phyloP scores from a whole-genome alignment of 37 sponge, comb jelly and placozoan genomes.

The Aplysina aerophoba region DNA sequence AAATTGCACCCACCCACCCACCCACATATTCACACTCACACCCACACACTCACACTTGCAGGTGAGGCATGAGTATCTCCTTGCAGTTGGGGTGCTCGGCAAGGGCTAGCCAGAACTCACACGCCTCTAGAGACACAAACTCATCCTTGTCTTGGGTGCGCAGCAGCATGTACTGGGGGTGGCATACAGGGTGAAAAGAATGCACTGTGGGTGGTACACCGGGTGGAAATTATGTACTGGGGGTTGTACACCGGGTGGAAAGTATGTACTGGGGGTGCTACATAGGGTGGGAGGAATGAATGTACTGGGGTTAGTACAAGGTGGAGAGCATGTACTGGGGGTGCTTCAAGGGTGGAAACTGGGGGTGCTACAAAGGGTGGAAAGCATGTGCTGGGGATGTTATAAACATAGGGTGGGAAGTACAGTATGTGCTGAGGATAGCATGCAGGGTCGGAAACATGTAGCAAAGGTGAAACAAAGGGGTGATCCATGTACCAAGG shows the following conservation, averaged over 20 bases:
- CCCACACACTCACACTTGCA: conserved; percentile 66
- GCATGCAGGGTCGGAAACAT: too few relatives aligned
- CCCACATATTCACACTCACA: conserved; percentile 24
- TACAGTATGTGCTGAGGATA: too few relatives aligned
- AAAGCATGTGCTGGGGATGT: too few relatives aligned
- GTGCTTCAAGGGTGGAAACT: background rate
- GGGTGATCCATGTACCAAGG: too few relatives aligned
- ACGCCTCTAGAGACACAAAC: conserved; percentile 91
- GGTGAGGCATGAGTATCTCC: conserved; percentile 75
- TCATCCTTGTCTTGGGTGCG: conserved; percentile 93
- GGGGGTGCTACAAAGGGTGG: background rate
- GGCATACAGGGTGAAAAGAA: background rate
- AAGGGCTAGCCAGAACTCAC: conserved; percentile 98
- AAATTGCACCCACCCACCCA: background rate
- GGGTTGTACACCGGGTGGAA: background rate
- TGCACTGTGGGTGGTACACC: background rate
- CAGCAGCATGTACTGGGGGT: conserved; percentile 92
- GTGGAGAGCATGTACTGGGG: background rate
- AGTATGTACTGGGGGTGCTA: background rate
- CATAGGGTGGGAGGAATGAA: background rate
- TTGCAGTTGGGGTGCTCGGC: conserved; percentile 90
- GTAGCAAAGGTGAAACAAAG: too few relatives aligned
- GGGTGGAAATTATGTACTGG: background rate
- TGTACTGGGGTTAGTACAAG: too few relatives aligned
- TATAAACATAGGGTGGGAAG: too few relatives aligned